These are phyloP conservation scores for Montipora sp. DNA, from an alignment of 64 coral and sea anemone species.

Conservation along the genomic window DNA sequence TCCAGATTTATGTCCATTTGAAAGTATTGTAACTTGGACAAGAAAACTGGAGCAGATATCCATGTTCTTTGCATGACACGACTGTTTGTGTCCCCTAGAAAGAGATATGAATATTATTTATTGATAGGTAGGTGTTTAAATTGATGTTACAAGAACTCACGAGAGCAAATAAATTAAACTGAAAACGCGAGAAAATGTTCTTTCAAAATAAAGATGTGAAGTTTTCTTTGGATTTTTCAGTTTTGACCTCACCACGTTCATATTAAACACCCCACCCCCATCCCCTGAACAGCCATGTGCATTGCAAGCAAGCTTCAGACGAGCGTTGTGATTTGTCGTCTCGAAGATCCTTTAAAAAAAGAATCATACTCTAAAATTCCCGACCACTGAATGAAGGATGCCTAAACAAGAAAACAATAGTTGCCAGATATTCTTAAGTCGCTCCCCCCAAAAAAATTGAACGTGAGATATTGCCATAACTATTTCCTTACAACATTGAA, in stretches of 20 bases:
- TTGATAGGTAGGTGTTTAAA: slow-evolving; percentile 48
- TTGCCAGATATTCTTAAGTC: too few relatives aligned
- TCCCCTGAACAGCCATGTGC: too few relatives aligned
- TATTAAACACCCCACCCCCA: too few relatives aligned
- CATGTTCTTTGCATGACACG: not conserved
- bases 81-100: not conserved
- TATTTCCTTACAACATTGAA: too few relatives aligned
- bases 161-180: slow-evolving; percentile 20
- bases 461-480: too few relatives aligned
- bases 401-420: too few relatives aligned
- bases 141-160: slow-evolving; percentile 34
- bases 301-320: too few relatives aligned
- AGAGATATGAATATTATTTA: slow-evolving; percentile 19
- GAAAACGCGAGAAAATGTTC: not conserved
- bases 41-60: not conserved
- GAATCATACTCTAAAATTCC: too few relatives aligned
- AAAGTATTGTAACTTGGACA: not conserved
- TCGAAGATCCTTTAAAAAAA: slow-evolving; percentile 1
- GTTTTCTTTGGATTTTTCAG: too few relatives aligned
- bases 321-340: not conserved
- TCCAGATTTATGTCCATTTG: not conserved
- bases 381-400: too few relatives aligned
- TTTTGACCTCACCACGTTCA: too few relatives aligned
- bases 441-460: too few relatives aligned
- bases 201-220: not conserved